These are phyloP conservation scores for Dasyprocta punctata DNA, from an alignment of 2,113 vertebrate species.

Conservation along the genomic window DNA sequence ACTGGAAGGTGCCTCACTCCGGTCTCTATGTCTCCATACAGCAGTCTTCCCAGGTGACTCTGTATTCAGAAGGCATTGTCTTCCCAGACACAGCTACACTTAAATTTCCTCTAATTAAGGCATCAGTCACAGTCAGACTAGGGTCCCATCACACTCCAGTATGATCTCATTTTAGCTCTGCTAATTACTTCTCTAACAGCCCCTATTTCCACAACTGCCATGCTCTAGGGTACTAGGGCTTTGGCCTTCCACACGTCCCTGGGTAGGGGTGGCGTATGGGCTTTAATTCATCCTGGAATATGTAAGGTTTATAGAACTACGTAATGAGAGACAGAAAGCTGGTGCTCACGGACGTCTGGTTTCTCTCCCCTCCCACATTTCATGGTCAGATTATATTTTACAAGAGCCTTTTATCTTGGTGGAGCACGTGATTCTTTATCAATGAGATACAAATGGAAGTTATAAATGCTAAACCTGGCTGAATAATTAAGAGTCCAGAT, in stretches of 20 bases:
- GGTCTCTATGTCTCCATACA: background rate
- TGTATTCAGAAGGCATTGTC: background rate
- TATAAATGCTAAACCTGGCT: no score
- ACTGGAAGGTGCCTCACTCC: no score
- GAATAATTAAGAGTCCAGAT: background rate
- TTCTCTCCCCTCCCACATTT: background rate
- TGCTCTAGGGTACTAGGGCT: background rate
- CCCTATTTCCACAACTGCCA: background rate
- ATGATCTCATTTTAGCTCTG: background rate
- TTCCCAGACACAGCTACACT: no score
- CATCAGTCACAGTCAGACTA: background rate
- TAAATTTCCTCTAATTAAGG: background rate
- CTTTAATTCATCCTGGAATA: background rate
- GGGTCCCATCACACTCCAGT: background rate
- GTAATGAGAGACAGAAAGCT: background rate
- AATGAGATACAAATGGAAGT: background rate
- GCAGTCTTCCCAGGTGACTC: background rate
- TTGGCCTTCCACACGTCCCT: background rate
- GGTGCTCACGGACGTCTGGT: background rate
- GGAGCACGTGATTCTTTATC: background rate
- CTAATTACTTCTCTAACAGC: background rate
- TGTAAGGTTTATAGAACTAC: background rate
- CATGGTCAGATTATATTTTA: background rate
- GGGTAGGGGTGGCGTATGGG: accelerated
- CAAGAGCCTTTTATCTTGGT: background rate